Conservation (phyloP, 2,888 invertebrate genomes). For the Tachina fera region DNA sequence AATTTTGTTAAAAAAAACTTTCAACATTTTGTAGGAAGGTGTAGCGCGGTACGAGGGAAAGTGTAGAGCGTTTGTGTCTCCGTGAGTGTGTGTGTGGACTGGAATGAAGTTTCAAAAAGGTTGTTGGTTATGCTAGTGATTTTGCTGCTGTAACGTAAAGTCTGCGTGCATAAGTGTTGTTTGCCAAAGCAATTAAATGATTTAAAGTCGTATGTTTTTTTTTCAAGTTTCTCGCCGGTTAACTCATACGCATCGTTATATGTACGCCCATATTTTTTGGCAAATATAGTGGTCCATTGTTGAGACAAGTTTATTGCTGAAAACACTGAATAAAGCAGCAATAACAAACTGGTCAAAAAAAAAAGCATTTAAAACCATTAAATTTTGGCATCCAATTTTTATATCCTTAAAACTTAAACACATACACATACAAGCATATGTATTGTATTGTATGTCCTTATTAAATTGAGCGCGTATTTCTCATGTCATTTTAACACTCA, state of each 20-base stretch:
- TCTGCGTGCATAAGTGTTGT: slow-evolving; percentile 55
- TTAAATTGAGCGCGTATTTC: slow-evolving; percentile 29
- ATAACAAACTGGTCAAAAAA: not conserved
- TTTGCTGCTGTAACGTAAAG: slow-evolving; percentile 29
- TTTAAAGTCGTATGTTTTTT: slow-evolving; percentile 44
- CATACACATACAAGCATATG: no score
- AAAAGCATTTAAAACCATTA: slow-evolving; percentile 41
- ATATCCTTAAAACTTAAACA: not conserved
- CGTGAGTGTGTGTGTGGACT: slow-evolving; percentile 19
- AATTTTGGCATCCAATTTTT: slow-evolving; percentile 54
- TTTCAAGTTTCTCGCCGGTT: not conserved
- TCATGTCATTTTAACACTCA: slow-evolving; percentile 45
- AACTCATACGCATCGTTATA: not conserved
- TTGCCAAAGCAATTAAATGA: slow-evolving; percentile 57
- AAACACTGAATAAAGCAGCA: not conserved
- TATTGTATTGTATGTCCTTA: no score
- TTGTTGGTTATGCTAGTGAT: slow-evolving; percentile 23
- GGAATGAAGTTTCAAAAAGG: not conserved
- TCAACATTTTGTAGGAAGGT: slow-evolving; percentile 3
- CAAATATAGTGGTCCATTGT: slow-evolving; percentile 23
- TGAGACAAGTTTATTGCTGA: slow-evolving; percentile 31
- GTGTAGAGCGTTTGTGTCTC: not conserved
- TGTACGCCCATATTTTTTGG: not conserved
- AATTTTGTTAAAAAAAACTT: slow-evolving; percentile 3
- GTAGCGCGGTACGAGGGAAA: not conserved